phyloP scores from a whole-genome alignment of 2,888 invertebrate species.

The Mythimna albipuncta region DNA sequence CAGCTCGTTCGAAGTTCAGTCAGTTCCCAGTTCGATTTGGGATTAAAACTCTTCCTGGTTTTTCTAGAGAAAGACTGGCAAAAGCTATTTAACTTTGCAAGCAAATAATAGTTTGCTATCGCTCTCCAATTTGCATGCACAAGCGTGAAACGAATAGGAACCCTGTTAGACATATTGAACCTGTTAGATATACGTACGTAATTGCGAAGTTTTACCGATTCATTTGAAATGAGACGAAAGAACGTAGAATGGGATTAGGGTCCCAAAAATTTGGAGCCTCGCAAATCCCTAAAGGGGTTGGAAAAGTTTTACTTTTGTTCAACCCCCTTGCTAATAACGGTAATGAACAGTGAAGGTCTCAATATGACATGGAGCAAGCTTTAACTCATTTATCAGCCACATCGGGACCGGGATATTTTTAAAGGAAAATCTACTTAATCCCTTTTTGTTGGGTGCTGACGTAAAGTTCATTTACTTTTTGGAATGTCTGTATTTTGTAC shows the following conservation, averaged over 20 bases:
- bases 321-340: constrained; percentile 55
- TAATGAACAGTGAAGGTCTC: constrained; percentile 60
- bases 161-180: constrained; percentile 34
- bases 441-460: constrained; percentile 35
- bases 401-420: constrained; percentile 37
- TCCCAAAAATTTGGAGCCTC: constrained; percentile 50
- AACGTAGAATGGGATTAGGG: constrained; percentile 51
- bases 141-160: constrained; percentile 65
- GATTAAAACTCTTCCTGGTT: constrained; percentile 77
- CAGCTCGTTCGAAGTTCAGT: constrained; percentile 59
- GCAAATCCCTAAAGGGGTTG: constrained; percentile 54
- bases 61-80: constrained; percentile 74
- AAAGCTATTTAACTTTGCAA: constrained; percentile 85
- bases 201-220: constrained; percentile 55
- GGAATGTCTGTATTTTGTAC: constrained; percentile 27
- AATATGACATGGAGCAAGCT: constrained; percentile 48
- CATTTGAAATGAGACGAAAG: constrained; percentile 55
- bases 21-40: constrained; percentile 67
- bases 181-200: constrained; percentile 47
- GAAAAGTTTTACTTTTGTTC: constrained; percentile 58
- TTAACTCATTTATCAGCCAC: constrained; percentile 52
- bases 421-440: constrained; percentile 46
- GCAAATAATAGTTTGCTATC: constrained; percentile 79
- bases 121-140: constrained; percentile 77
- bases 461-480: constrained; percentile 38